Base-by-base conservation (phyloP, 2,888 invertebrate genomes). In the Perizoma affinitatum region DNA sequence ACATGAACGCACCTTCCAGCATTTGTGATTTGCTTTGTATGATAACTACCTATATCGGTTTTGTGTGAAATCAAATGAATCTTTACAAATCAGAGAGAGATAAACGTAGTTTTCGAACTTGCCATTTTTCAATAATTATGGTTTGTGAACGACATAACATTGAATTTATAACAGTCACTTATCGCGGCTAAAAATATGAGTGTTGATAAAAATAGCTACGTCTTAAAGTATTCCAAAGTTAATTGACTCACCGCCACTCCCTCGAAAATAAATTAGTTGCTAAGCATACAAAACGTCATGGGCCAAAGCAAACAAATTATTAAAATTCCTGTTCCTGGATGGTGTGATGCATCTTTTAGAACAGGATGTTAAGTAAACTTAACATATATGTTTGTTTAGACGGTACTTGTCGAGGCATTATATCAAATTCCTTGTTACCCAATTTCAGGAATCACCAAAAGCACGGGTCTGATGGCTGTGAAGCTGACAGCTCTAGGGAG, bases 401-500 rank as follows among this genome's bases (percentile, higher is more conserved):
- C 22, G 22, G 22, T 22, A 22, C 1, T 22, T 22, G 22, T 22
- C 3, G 3, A 22, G 22, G 22, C 22, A 22, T 22, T 22, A 22
- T 22, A 22, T 22, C 22, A 22, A 22, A 22, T 5, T 34, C 11
- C 8, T 34, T 46, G 5, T 1, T 35, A n/a, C n/a, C n/a, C 44
- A 63, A 22, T 94, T 94, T 66, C 91, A 98, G 98, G 96, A 78
- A 96, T 97, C 58, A 98, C 98, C 41, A 96, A 97, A 85, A 97
- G 97, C 66, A 98, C 98, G 34, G 99, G 99, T 44, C 96, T 99
- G 78, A 98, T 98, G 80, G 99, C 99, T 45, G 95, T 99, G 66
- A 99, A 99, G 92, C 90, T 99, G 74, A 99, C 99, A 40, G 99
- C 99, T 6, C 94, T 99, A 43, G 99, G 99, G 74, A 95, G 99